Evolutionary conservation across 2,113 vertebrate species (phyloP).

Genomic region (zebrafish (Danio rerio)): DNA sequence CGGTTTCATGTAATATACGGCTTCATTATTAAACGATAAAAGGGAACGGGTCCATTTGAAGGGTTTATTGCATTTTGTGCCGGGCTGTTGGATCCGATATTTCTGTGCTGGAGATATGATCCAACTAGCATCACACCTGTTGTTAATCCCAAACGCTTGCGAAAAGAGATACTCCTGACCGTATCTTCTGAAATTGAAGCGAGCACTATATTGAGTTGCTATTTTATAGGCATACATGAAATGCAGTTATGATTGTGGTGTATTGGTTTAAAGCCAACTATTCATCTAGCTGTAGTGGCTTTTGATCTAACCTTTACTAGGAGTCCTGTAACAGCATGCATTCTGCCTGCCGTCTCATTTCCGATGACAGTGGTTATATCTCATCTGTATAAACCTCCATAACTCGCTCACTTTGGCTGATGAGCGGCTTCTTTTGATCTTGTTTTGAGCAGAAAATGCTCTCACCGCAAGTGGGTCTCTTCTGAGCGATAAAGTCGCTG

Average conservation of each 20-base stretch:
- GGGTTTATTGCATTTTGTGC: neutral
- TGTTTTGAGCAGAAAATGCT: neutral
- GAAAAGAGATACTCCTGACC: neutral
- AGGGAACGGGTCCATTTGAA: neutral
- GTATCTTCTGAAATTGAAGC: neutral
- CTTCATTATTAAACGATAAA: neutral
- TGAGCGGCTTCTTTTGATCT: slow-evolving; percentile 25
- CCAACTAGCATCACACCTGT: neutral
- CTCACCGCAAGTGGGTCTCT: neutral
- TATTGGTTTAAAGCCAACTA: neutral
- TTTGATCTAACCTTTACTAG: slow-evolving; percentile 4
- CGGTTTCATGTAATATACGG: neutral
- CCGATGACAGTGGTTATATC: slow-evolving; percentile 4
- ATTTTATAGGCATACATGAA: neutral
- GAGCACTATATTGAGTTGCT: neutral
- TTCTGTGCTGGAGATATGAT: neutral
- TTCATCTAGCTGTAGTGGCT: neutral
- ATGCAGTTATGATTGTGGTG: neutral
- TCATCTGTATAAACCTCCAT: slow-evolving; percentile 33
- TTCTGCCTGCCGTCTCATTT: neutral
- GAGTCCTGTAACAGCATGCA: neutral
- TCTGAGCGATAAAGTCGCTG: slow-evolving; percentile 11
- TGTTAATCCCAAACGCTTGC: neutral
- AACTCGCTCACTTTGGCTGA: neutral
- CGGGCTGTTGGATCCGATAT: neutral